Conservation (phyloP, 2,113 vertebrate genomes). For the Mesoclemmys tuberculata region DNA sequence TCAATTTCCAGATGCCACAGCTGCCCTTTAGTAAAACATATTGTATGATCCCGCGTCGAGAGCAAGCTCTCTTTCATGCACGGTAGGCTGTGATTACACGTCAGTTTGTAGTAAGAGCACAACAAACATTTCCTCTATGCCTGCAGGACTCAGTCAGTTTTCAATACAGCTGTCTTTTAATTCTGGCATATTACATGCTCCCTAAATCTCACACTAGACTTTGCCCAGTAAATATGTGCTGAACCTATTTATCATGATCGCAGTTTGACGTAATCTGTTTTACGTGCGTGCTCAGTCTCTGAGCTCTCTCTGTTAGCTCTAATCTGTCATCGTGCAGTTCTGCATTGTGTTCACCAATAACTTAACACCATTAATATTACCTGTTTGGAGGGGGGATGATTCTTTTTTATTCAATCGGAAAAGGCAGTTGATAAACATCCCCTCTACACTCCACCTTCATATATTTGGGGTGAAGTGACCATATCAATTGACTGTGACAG, state of each 20-base stretch:
- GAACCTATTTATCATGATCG: slow-evolving; percentile 74
- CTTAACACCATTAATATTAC: slow-evolving; percentile 27
- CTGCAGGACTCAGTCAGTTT: slow-evolving; percentile 23
- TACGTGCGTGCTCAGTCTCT: slow-evolving; percentile 66
- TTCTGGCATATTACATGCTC: slow-evolving; percentile 41
- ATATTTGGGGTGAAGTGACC: not conserved
- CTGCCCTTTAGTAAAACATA: not conserved
- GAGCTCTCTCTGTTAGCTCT: slow-evolving; percentile 63
- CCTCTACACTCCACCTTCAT: not conserved
- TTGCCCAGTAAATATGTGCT: slow-evolving; percentile 60
- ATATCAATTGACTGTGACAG: not conserved
- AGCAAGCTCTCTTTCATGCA: not conserved
- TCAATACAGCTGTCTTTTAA: slow-evolving; percentile 68
- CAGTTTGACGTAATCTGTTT: slow-evolving; percentile 71
- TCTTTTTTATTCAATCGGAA: not conserved
- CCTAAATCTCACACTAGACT: slow-evolving; percentile 53
- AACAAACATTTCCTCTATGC: not conserved
- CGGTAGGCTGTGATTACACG: not conserved
- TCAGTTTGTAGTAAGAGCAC: slow-evolving; percentile 5
- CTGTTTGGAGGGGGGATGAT: not conserved
- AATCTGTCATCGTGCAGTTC: slow-evolving; percentile 56
- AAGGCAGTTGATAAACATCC: not conserved
- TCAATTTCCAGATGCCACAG: not conserved
- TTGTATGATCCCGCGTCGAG: accelerated
- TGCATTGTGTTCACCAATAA: slow-evolving; percentile 38